Conservation (phyloP, 2,888 invertebrate genomes). For the Archips crataeganus region DNA sequence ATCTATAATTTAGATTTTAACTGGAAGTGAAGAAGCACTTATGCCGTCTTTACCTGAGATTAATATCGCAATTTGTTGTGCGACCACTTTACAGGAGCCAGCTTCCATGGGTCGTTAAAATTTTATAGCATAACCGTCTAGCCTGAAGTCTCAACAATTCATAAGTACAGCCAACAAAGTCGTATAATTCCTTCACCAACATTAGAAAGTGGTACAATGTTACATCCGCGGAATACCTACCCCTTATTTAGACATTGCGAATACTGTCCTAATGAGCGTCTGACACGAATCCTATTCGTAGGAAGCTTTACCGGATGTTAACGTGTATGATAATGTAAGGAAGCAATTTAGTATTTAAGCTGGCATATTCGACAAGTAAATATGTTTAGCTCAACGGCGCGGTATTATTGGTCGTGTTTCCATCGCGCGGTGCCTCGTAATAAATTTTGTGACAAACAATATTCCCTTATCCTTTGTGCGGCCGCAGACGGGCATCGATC, state of each 20-base stretch:
- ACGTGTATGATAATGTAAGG: slow-evolving; percentile 23
- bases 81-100: slow-evolving; percentile 29
- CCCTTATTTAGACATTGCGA: not conserved
- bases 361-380: slow-evolving; percentile 60
- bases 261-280: slow-evolving; percentile 15
- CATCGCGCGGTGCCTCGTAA: slow-evolving; percentile 60
- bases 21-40: not conserved
- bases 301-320: slow-evolving; percentile 45
- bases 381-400: slow-evolving; percentile 60
- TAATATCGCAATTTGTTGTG: slow-evolving; percentile 26
- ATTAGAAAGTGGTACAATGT: slow-evolving; percentile 5
- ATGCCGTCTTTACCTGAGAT: slow-evolving; percentile 14
- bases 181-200: slow-evolving; percentile 2
- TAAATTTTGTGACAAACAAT: slow-evolving; percentile 84
- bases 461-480: slow-evolving; percentile 80
- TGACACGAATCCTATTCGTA: slow-evolving; percentile 38
- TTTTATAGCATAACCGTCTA: slow-evolving; percentile 28
- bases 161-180: slow-evolving; percentile 9
- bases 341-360: slow-evolving; percentile 46
- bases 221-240: not conserved
- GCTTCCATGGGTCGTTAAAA: slow-evolving; percentile 24
- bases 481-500: slow-evolving; percentile 70
- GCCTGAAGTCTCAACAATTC: not conserved
- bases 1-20: not conserved
- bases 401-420: slow-evolving; percentile 53